Base-by-base conservation (phyloP, 2,113 vertebrate genomes). In the Chascanopsetta lugubris region DNA sequence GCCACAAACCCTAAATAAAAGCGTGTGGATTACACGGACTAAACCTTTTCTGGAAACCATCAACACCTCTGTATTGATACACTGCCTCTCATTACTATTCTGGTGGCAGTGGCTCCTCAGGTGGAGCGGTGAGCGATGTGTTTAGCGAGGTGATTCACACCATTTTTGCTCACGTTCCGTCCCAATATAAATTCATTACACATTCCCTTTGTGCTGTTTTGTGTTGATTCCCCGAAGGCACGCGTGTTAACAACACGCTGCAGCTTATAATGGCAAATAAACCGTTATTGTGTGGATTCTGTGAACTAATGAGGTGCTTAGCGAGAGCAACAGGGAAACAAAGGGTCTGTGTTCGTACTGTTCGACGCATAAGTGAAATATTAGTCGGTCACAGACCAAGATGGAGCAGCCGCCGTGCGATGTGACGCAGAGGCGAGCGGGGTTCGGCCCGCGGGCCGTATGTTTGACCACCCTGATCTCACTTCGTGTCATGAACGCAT, bases 191-290 rank as follows among this genome's bases (percentile, higher is more conserved):
- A 21, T 9, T 9, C 2, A 10, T 11, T 8, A 4, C 1, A 22
- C 2, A 26, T 61, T 61, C 50, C 5, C 24, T 48, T 73, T 49
- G 18, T 6, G 27, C 43, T 47, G 30, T 24, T 53, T 18, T 20
- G 7, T 50, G 9, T 53, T 62, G 58, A 55, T 62, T 56, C 55
- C n/a, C 51, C 59, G 36, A 66, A 54, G 9, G 32, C 34, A 56
- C 42, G 58, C 62, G 7, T 63, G 25, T 78, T 58, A 74, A 58
- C n/a, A 63, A 21, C 36, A 40, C 38, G 15, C 34, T 13, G 34
- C n/a, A 36, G 12, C 34, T 6, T 36, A 13, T 36, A 4, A 5
- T 5, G 34, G 34, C n/a, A 6, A 40, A 8, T 40, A 2, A n/a
- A 40, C 34, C 13, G 6, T 10, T n/a, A 6, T n/a, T 40, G 38